Evolutionary conservation across 2,113 vertebrate species (phyloP), one percentile per base, ranked within the genome.

Genomic region (Aldabrachelys gigantea): DNA sequence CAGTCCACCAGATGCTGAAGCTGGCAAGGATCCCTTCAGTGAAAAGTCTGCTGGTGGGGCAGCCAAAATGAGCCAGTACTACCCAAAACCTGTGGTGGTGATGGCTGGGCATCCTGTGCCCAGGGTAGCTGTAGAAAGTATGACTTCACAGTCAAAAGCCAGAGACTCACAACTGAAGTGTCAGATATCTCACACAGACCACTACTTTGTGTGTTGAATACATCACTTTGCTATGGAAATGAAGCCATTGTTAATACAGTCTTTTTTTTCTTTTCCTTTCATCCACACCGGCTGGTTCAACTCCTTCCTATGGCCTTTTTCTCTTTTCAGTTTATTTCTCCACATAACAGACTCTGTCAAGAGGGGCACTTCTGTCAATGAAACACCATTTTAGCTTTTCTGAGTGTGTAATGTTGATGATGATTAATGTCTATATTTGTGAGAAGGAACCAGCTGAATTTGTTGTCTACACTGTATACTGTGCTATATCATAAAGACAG

Each of bases 191-290:
- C 87, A 96, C 79, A 31, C 8, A 89, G 22, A 27, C 14, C 62
- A 88, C 80, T 88, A 91, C 80, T 69, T 83, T 96, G 89, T 56
- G n/a, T 72, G 8, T 62, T 86, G 89, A 88, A 97, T 83, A 91
- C 78, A 88, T 72, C n/a, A 22, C 22, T 72, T 38, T 72, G 65
- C 65, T 96, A 93, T 91, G 95, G 82, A 97, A 95, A 97, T 94
- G 3, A 96, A 95, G 80, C 21, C 96, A 97, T 96, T 96, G 94
- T 95, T 97, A 96, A 97, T 96, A 91, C 84, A 96, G 92, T 97
- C 87, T 87, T n/a, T 88, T 93, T 57, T 97, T 89, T 31, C 84
- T 92, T 57, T 41, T 12, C 85, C 2, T 57, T 79, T 89, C 79
- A 80, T 87, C 25, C 0, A 29, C 57, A 29, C 12, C 27, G 31